These are phyloP conservation scores for Casuarius casuarius DNA, from an alignment of 2,113 vertebrate genomes.

Conservation along the genomic window DNA sequence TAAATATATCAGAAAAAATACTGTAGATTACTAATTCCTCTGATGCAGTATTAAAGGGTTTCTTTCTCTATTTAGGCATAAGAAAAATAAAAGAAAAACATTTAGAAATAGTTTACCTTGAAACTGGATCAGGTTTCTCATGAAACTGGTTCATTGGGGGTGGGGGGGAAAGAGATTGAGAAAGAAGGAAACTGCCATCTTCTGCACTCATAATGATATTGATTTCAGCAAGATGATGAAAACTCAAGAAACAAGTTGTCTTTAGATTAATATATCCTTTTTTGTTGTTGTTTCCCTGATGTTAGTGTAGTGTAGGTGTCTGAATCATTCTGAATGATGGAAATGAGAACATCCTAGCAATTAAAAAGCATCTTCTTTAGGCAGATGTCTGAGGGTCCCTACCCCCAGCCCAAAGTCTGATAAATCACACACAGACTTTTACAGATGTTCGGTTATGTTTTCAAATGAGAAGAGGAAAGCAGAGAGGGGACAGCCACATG, in stretches of 20 bases:
- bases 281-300: neutral
- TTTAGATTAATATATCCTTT: neutral
- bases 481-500: accelerated
- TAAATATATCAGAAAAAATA: neutral
- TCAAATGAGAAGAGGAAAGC: neutral
- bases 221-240: neutral
- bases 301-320: no score
- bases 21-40: neutral
- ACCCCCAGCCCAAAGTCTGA: neutral
- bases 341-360: neutral
- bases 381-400: neutral
- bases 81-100: neutral
- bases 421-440: neutral
- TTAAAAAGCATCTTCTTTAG: neutral
- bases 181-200: neutral
- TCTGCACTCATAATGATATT: neutral
- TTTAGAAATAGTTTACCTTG: neutral
- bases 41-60: neutral
- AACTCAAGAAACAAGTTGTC: neutral
- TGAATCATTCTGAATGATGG: neutral
- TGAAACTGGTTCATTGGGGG: neutral
- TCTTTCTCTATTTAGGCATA: neutral
- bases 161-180: no score
- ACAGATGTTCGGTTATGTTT: neutral
- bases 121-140: neutral